Evolutionary conservation across 2,797 vertebrate species (phyloP), one percentile per base, ranked within the genome.

Genomic region (Girardinus metallicus): DNA sequence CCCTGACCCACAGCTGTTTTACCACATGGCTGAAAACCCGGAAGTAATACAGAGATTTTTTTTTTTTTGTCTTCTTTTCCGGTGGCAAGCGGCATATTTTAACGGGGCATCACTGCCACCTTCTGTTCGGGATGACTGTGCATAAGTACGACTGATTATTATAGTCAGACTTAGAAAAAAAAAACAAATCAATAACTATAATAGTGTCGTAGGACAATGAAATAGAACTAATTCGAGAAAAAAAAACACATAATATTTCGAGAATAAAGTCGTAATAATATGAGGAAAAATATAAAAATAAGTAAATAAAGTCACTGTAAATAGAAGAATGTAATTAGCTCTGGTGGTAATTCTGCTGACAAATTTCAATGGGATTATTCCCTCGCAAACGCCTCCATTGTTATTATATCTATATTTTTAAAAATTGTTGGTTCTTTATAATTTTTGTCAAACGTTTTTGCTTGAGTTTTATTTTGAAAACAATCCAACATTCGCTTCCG

Each of bases 401-500:
- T 53, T 53, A 9, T 26, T 10, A 26, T 23, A 51, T 23, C 23
- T 53, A 53, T 26, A 26, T 53, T 66, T 68, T 9, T 0, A 4
- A 10, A 9, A 23, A 68, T 12, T 2, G 0, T 68, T 68, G 11
- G 12, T 29, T 57, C n/a, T 57, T 57, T 15, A 29, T 13, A 0
- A 29, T 57, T 57, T 13, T n/a, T n/a, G 11, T n/a, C n/a, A 60
- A 57, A 12, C 2, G 57, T 60, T 55, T 21, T 47, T 11, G 12
- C 71, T 31, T 5, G 7, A n/a, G 16, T 18, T 60, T 75, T 75
- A 62, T 75, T 75, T 31, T 62, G 74, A 75, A 75, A 75, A n/a
- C 55, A 18, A 1, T 73, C 6, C 23, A 26, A 11, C 2, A 49
- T 36, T 73, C 4, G 9, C 49, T 36, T 73, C 31, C 46, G 31